Evolutionary conservation across 2,888 invertebrate species (phyloP).

Genomic region (Salpingus planirostris): DNA sequence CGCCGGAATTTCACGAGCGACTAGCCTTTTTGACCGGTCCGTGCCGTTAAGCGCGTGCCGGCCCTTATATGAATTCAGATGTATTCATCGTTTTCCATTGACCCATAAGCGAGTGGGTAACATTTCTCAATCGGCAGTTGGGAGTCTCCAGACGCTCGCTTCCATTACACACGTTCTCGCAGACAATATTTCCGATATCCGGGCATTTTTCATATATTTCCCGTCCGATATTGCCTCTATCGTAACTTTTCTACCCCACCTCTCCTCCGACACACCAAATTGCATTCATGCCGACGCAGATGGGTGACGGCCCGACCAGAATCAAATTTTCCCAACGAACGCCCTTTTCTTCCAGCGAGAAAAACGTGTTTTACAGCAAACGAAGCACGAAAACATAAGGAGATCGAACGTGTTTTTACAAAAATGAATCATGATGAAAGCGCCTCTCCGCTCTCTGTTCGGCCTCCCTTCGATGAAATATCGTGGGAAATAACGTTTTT

Average conservation of each 20-base stretch:
- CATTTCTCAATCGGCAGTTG: slow-evolving; percentile 19
- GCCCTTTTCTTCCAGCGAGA: slow-evolving; percentile 21
- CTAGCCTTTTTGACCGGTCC: slow-evolving; percentile 13
- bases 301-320: slow-evolving; percentile 28
- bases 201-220: slow-evolving; percentile 26
- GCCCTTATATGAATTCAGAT: slow-evolving; percentile 22
- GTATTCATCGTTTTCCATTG: slow-evolving; percentile 22
- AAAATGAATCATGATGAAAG: slow-evolving; percentile 8
- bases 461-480: slow-evolving; percentile 13
- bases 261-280: slow-evolving; percentile 19
- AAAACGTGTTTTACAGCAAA: slow-evolving; percentile 24
- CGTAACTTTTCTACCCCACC: slow-evolving; percentile 16
- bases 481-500: slow-evolving; percentile 4
- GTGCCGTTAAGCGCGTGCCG: slow-evolving; percentile 14
- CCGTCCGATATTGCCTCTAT: slow-evolving; percentile 24
- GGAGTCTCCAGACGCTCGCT: slow-evolving; percentile 16
- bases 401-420: slow-evolving; percentile 14
- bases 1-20: slow-evolving; percentile 11
- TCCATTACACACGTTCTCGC: slow-evolving; percentile 21
- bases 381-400: slow-evolving; percentile 22
- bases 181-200: slow-evolving; percentile 24
- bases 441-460: slow-evolving; percentile 6
- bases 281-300: slow-evolving; percentile 29
- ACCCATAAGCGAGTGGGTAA: slow-evolving; percentile 20
- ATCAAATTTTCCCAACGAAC: slow-evolving; percentile 29